These are phyloP conservation scores for Arrhamphus sclerolepis DNA, from an alignment of 2,797 vertebrate genomes.

Conservation along the genomic window DNA sequence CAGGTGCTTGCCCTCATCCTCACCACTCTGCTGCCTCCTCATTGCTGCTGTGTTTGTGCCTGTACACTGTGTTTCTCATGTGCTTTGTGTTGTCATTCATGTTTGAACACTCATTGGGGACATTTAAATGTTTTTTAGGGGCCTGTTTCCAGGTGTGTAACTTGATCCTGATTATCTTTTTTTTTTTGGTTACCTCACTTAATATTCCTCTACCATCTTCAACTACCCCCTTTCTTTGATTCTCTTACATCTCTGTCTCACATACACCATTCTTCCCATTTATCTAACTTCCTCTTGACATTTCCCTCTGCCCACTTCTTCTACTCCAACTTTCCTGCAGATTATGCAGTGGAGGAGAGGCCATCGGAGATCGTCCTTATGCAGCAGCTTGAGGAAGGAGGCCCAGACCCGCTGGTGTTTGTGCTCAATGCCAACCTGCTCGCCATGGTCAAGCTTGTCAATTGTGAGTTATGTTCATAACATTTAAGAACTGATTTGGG, in stretches of 20 bases:
- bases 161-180: not conserved
- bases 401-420: conserved; percentile 95
- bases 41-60: conserved; percentile 52
- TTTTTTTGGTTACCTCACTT: conserved; percentile 9
- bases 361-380: conserved; percentile 94
- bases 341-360: conserved; percentile 96
- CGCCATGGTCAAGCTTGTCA: conserved; percentile 98
- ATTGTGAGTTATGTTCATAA: conserved; percentile 83
- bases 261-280: conserved; percentile 10
- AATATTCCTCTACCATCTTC: conserved; percentile 19
- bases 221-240: not conserved
- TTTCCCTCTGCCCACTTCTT: conserved; percentile 11
- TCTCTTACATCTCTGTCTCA: conserved; percentile 18
- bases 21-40: conserved; percentile 74
- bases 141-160: conserved; percentile 5
- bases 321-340: conserved; percentile 63
- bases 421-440: conserved; percentile 98
- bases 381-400: conserved; percentile 96
- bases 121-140: not conserved
- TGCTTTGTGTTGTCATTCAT: conserved; percentile 58
- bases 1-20: conserved; percentile 85
- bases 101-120: conserved; percentile 43
- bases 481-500: not conserved
- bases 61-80: conserved; percentile 23
- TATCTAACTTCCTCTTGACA: conserved; percentile 26